Evolutionary conservation across 2,797 vertebrate species (phyloP), one percentile per base, ranked within the genome.

Genomic region (Perodicticus potto): DNA sequence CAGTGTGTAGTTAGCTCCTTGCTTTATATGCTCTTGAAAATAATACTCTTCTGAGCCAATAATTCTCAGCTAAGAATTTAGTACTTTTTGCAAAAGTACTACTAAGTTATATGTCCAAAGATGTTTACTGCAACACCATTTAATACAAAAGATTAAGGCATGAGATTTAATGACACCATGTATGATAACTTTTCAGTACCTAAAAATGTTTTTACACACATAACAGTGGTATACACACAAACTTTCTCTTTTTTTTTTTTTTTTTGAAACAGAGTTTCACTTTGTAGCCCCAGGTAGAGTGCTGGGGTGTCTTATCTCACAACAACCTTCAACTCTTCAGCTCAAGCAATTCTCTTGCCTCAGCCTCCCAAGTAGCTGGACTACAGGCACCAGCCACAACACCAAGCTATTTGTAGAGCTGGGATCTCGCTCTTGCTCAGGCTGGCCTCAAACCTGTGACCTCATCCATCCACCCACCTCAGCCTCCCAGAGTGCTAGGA

Each of bases 161-260:
- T 37, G 93, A 94, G 59, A 80, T 63, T 80, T 80, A 92, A 78
- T 29, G 25, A 80, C 13, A 70, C 22, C 67, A 86, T 20, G 2
- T 27, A 78, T 37, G 16, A 77, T 32, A 94, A 88, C 16, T 70
- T 93, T 37, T 77, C 70, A 45, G 13, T 53, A 85, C 76, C 45
- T 37, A 20, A 91, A 84, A 3, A 37, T 65, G 29, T 25, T 78
- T 16, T 45, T 9, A 77, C 5, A 77, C 8, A 90, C 6, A 86
- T 53, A 53, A 53, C 14, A 53, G 32, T 14, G n/a, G 8, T 65
- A 12, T n/a, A 81, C 55, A 94, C 29, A 40, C 14, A 87, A 34
- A 81, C 69, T 74, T 96, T 63, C 76, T 95, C 61, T 74, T 94
- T 69, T 70, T 96, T 70, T 80, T 95, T 55, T 74, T 93, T 96